Base-by-base conservation (phyloP, 1,140 invertebrate genomes). In the Cotesia vestalis region DNA sequence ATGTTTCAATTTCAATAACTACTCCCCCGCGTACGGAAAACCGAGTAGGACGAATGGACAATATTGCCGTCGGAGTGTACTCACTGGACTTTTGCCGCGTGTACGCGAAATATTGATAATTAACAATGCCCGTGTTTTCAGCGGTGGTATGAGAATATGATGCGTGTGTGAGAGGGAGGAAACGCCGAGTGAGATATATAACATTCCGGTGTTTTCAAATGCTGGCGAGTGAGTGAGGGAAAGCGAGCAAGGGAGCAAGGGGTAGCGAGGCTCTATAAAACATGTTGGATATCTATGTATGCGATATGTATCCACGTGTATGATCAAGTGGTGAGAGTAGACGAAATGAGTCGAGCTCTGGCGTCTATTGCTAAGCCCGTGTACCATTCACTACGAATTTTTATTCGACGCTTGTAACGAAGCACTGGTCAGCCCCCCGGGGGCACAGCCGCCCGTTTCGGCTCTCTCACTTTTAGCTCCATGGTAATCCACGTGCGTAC, bases 1-100 rank as follows among this genome's bases (percentile, higher is more conserved):
- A 84, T 86, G 84, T 87, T 86, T 86, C 86, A 86, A 86, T 87
- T 88, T 88, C 86, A 87, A 87, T 87, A 87, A 88, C 84, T 86
- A 80, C 83, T 87, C 86, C 86, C 86, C 76, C 80, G 85, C 81
- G 85, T 82, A 78, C 69, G 53, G 67, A 67, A 35, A 67, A 36
- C 64, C 57, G 64, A 61, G 71, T 67, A 63, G 67, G 74, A 76
- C 61, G 70, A 66, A 73, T 68, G 77, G 71, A 79, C 78, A 79
- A 77, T 78, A 78, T 77, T 78, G 78, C 75, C 76, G 70, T 72
- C 62, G 55, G 40, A 46, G 4, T 17, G 12, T 8, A 35, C 77
- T 73, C 76, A 74, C 71, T 70, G 78, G 77, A 78, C 81, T 83
- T 84, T 83, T 81, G 78, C 80, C 63, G 68, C 75, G 76, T 79